These are phyloP conservation scores for Pheosia tremula DNA, from an alignment of 2,888 invertebrate genomes.

Conservation along the genomic window DNA sequence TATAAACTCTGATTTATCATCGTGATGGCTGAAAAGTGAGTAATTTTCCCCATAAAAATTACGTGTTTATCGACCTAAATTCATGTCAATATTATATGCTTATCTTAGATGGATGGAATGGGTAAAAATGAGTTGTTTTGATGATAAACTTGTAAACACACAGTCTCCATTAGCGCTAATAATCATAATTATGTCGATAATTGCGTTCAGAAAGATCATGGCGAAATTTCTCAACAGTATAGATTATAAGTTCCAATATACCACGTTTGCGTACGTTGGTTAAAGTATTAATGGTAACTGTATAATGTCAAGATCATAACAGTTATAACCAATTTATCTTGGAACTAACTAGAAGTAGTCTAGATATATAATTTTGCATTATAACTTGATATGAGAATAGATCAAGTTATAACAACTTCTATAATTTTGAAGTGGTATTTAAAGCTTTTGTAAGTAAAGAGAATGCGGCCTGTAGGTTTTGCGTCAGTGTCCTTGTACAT, in stretches of 20 bases:
- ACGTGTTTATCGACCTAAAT: constrained; percentile 22
- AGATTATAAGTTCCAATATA: constrained; percentile 25
- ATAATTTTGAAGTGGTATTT: background rate
- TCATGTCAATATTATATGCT: constrained; percentile 53
- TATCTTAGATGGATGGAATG: constrained; percentile 55
- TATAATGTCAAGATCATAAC: constrained; percentile 32
- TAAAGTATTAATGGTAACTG: constrained; percentile 23
- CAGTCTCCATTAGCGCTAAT: constrained; percentile 7
- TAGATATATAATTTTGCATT: background rate
- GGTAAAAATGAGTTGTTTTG: constrained; percentile 33
- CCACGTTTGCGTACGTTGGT: constrained; percentile 17
- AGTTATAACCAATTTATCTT: constrained; percentile 28
- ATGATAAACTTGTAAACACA: constrained; percentile 16
- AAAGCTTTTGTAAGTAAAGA: background rate
- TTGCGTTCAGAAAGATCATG: constrained; percentile 17
- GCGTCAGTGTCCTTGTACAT: constrained; percentile 1
- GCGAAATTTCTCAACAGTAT: constrained; percentile 17
- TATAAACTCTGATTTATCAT: constrained; percentile 47
- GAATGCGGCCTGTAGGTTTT: constrained; percentile 1
- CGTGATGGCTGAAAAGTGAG: constrained; percentile 80
- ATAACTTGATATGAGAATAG: background rate
- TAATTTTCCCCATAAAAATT: constrained; percentile 38
- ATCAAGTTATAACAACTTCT: background rate
- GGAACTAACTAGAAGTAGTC: constrained; percentile 20
- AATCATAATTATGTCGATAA: constrained; percentile 4